These are phyloP conservation scores for Stichodactyla helianthus DNA, from an alignment of 64 coral and sea anemone genomes.

Conservation along the genomic window DNA sequence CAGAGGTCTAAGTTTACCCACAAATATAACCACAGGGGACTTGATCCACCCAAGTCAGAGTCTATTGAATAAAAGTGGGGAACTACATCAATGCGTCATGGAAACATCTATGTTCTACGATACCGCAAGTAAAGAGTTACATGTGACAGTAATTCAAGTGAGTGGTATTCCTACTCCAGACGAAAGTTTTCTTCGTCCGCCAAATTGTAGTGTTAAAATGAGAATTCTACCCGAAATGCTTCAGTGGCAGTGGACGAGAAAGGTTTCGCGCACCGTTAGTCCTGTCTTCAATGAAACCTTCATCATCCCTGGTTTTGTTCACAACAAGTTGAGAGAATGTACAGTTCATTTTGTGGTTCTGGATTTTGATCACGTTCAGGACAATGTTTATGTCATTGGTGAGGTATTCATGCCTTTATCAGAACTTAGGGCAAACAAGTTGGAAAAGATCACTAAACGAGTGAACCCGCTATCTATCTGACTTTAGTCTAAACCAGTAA, in stretches of 20 bases:
- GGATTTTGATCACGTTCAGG: constrained; percentile 91
- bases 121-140: constrained; percentile 69
- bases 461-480: constrained; percentile 80
- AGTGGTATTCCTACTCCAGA: constrained; percentile 70
- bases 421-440: constrained; percentile 73
- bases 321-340: constrained; percentile 86
- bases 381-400: constrained; percentile 87
- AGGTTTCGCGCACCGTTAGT: constrained; percentile 60
- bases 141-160: constrained; percentile 80
- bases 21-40: constrained; percentile 29
- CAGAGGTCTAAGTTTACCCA: constrained; percentile 63
- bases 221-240: constrained; percentile 89
- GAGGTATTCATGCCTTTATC: constrained; percentile 91
- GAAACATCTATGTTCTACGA: constrained; percentile 85
- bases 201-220: constrained; percentile 94
- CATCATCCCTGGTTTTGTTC: constrained; percentile 84
- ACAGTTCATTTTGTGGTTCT: constrained; percentile 87
- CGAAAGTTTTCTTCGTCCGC: constrained; percentile 82
- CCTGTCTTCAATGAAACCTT: constrained; percentile 91
- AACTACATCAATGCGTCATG: constrained; percentile 28
- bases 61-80: constrained; percentile 40
- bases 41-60: constrained; percentile 59
- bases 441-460: constrained; percentile 75
- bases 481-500: neutral
- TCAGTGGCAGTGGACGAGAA: constrained; percentile 84